Evolutionary conservation across 1,140 invertebrate genomes (phyloP).

Genomic region (Hypothenemus hampei): DNA sequence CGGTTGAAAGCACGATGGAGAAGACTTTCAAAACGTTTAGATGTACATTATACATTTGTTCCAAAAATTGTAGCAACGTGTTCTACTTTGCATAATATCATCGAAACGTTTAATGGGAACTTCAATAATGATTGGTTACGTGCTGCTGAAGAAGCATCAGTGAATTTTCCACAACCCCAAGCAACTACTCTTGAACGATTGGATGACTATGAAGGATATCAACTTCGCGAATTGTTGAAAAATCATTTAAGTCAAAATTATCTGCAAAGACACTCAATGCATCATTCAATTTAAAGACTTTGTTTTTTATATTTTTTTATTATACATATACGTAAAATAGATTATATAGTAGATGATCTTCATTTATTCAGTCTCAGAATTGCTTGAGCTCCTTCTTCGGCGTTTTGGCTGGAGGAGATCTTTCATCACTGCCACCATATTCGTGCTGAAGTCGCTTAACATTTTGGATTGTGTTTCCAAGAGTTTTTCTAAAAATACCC

Average conservation of each 20-base stretch:
- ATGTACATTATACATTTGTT: constrained; percentile 28
- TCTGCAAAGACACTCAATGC: not conserved
- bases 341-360: too few relatives aligned
- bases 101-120: constrained; percentile 11
- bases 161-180: constrained; percentile 3
- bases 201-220: not conserved
- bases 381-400: too few relatives aligned
- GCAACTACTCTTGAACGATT: not conserved
- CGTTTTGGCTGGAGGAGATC: too few relatives aligned
- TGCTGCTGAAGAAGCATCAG: not conserved
- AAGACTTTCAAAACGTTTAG: constrained; percentile 27
- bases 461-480: too few relatives aligned
- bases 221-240: not conserved
- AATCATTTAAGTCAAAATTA: not conserved
- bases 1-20: constrained; percentile 34
- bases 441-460: too few relatives aligned
- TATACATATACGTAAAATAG: too few relatives aligned
- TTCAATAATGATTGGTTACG: constrained; percentile 6
- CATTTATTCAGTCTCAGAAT: too few relatives aligned
- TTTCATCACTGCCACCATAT: too few relatives aligned
- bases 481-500: too few relatives aligned
- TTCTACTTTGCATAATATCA: constrained; percentile 30
- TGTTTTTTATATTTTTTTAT: too few relatives aligned
- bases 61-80: constrained; percentile 26
- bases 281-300: too few relatives aligned